These are phyloP conservation scores for Cephalotes varians DNA, from an alignment of 2,888 invertebrate species.

Conservation along the genomic window DNA sequence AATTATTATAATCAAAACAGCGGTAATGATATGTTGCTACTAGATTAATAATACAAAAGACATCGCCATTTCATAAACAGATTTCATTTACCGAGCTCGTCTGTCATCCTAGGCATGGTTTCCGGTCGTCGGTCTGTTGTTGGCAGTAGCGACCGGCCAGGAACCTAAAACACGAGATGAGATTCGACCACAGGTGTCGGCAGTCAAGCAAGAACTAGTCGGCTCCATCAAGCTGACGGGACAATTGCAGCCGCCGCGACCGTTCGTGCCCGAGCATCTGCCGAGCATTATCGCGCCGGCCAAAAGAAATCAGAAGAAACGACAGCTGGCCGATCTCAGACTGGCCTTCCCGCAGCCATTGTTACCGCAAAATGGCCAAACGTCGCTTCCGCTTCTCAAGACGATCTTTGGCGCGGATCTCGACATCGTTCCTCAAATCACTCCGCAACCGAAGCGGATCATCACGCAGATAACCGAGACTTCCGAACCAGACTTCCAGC, in stretches of 20 bases:
- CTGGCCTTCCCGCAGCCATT: conserved; percentile 59
- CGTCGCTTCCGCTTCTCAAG: conserved; percentile 27
- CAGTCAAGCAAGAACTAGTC: conserved; percentile 47
- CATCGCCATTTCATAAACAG: background rate
- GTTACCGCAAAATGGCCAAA: conserved; percentile 48
- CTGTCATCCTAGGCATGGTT: conserved; percentile 74
- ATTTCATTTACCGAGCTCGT: conserved; percentile 13
- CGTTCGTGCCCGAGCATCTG: conserved; percentile 59
- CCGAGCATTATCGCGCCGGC: conserved; percentile 31
- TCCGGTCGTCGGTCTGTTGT: conserved; percentile 74
- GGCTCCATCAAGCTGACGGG: conserved; percentile 65
- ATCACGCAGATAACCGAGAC: conserved; percentile 56
- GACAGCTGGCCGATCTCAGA: conserved; percentile 74
- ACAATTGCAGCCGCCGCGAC: conserved; percentile 66
- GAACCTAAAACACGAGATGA: conserved; percentile 73
- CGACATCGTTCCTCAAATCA: conserved; percentile 54
- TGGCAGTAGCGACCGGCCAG: conserved; percentile 73
- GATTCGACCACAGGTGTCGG: conserved; percentile 61
- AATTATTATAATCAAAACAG: conserved; percentile 8
- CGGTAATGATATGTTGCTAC: background rate
- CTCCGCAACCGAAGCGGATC: conserved; percentile 49
- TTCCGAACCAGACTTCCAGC: no score
- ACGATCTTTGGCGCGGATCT: conserved; percentile 52
- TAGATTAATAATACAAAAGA: conserved; percentile 12
- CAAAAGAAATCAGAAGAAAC: conserved; percentile 66